Conservation (phyloP, 2,113 vertebrate species). For the Gavialis gangeticus region DNA sequence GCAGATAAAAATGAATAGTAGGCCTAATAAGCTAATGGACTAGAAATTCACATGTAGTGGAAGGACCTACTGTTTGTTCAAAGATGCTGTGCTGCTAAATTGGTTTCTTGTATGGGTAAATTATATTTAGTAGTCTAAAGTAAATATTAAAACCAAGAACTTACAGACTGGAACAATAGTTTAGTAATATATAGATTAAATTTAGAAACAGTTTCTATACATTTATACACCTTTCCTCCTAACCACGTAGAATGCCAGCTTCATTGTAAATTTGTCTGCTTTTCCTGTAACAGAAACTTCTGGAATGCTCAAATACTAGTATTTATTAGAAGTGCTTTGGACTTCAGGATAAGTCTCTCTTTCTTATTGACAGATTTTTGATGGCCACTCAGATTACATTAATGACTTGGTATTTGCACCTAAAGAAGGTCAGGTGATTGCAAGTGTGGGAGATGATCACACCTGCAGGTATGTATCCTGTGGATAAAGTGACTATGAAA, state of each 20-base stretch:
- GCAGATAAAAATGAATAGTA: too few relatives aligned
- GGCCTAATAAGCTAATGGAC: neutral
- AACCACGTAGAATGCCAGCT: neutral
- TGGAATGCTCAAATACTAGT: neutral
- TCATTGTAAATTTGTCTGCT: neutral
- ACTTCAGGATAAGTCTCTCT: slow-evolving; percentile 21
- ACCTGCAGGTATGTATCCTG: slow-evolving; percentile 91
- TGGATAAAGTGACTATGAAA: neutral
- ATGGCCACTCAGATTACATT: slow-evolving; percentile 93
- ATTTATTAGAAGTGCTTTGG: neutral
- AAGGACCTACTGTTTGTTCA: neutral
- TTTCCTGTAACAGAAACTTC: neutral
- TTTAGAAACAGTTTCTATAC: neutral
- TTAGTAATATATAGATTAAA: neutral
- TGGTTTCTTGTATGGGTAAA: neutral
- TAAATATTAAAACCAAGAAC: neutral
- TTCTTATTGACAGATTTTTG: slow-evolving; percentile 83
- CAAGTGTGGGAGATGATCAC: slow-evolving; percentile 97
- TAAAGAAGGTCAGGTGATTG: slow-evolving; percentile 91
- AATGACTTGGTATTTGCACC: slow-evolving; percentile 96
- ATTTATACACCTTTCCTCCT: neutral
- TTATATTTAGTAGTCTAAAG: neutral
- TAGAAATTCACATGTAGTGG: slow-evolving; percentile 24
- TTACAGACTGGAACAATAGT: neutral
- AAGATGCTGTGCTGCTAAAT: neutral